Evolutionary conservation across 2,888 invertebrate genomes (phyloP), one percentile per base, ranked within the genome.

Genomic region (Drosophila kambysellisi): DNA sequence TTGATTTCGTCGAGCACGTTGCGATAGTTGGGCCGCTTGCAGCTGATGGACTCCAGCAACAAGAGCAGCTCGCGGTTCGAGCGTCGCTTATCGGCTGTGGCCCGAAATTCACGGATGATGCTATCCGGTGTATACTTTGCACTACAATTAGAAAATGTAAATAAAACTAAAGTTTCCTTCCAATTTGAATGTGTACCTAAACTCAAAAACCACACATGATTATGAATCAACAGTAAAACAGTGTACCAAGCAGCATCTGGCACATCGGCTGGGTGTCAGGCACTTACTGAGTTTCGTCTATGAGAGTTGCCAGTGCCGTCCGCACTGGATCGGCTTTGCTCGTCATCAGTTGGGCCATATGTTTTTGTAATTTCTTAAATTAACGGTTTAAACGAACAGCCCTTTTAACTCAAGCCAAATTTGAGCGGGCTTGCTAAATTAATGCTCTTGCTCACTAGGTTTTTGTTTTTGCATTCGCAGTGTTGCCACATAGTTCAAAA

Each of bases 61-160:
- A 83, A 77, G 4, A 93, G 46, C 4, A 93, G 87, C 69, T 92
- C 89, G 8, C 71, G 67, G 48, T 88, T 83, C 20, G 91, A 83
- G 7, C 63, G 53, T 4, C 88, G 89, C 50, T 88, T 91, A 17
- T 91, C 91, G 57, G 81, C 87, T 4, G 92, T 91, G 48, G 84
- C 81, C 1, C 91, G 91, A 79, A 93, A 93, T 43, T 92, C 91
- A 1, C 90, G 81, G 7, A 93, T 51, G 20, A 93, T 91, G 61
- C 82, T 84, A 15, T 93, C 93, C 4, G 90, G 78, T 11, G 90
- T 88, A 48, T 90, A 91, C 29, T 81, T 79, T 12, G 92, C 81
- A 63, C 93, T 93, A 63, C 11, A 82, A 66, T 69, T 32, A 53
- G 43, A 54, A 39, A 56, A 39, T 12, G 29, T 39, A 17, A 12